These are phyloP conservation scores for Brachystomella parvula DNA, from an alignment of 1,140 invertebrate genomes.

Conservation along the genomic window DNA sequence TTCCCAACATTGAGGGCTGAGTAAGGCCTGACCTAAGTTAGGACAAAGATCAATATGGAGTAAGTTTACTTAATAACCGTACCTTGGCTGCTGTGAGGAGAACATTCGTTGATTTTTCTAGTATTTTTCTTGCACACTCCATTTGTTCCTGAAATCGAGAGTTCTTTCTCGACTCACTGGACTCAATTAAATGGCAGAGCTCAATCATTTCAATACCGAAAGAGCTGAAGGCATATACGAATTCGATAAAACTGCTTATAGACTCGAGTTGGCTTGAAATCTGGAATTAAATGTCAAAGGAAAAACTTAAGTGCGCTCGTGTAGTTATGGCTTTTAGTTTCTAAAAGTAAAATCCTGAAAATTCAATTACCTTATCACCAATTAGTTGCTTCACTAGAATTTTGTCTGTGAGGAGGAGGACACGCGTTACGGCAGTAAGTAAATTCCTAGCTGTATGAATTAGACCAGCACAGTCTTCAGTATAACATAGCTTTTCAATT, in stretches of 20 bases:
- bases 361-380: constrained; percentile 77
- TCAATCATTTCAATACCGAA: constrained; percentile 99
- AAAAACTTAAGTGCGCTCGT: neutral
- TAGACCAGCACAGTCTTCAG: neutral
- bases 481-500: constrained; percentile 81
- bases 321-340: no score
- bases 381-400: constrained; percentile 95
- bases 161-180: constrained; percentile 85
- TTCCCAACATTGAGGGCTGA: no score
- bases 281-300: neutral
- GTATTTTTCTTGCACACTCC: constrained; percentile 82
- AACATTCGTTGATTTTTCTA: constrained; percentile 97
- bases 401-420: constrained; percentile 95
- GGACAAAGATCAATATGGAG: neutral
- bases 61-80: constrained; percentile 26
- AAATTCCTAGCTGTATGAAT: constrained; percentile 78
- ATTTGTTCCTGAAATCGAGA: constrained; percentile 91
- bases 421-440: constrained; percentile 87
- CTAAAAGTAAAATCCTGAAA: neutral
- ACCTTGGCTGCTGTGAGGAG: constrained; percentile 93
- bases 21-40: no score
- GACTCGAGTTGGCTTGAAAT: constrained; percentile 63
- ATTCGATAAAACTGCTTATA: constrained; percentile 92
- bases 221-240: constrained; percentile 96
- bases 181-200: constrained; percentile 78